Evolutionary conservation across 2,797 vertebrate species (phyloP).

Genomic region (Sebastes paucispinis): DNA sequence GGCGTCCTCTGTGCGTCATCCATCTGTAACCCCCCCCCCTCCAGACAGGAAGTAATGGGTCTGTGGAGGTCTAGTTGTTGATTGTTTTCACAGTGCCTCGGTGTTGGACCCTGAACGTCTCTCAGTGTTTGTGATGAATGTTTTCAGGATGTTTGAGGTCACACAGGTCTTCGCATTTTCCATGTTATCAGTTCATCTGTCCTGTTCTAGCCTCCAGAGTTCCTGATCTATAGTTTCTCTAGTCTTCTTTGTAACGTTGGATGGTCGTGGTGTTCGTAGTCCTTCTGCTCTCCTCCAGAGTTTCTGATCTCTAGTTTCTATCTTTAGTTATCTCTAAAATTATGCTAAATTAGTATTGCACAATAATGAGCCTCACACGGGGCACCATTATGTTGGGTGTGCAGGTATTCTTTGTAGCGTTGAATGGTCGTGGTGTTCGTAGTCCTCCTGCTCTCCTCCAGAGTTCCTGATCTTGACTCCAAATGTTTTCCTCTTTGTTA

Average conservation of each 20-base stretch:
- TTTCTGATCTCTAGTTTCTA: too few species aligned
- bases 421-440: background rate
- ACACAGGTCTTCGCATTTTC: background rate
- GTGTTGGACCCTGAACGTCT: background rate
- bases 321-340: too few species aligned
- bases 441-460: background rate
- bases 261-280: background rate
- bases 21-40: background rate
- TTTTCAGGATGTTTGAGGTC: background rate
- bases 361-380: too few species aligned
- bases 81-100: slow-evolving; percentile 8
- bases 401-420: background rate
- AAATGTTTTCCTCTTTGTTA: slow-evolving; percentile 26
- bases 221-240: too few species aligned
- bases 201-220: too few species aligned
- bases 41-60: background rate
- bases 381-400: too few species aligned
- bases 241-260: background rate
- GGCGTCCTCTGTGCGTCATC: background rate
- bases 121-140: background rate
- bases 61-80: background rate
- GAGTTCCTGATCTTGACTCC: slow-evolving; percentile 50
- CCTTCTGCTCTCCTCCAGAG: too few species aligned
- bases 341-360: too few species aligned
- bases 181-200: background rate